These are phyloP conservation scores for Anhinga anhinga DNA, from an alignment of 2,113 vertebrate genomes.

Conservation along the genomic window DNA sequence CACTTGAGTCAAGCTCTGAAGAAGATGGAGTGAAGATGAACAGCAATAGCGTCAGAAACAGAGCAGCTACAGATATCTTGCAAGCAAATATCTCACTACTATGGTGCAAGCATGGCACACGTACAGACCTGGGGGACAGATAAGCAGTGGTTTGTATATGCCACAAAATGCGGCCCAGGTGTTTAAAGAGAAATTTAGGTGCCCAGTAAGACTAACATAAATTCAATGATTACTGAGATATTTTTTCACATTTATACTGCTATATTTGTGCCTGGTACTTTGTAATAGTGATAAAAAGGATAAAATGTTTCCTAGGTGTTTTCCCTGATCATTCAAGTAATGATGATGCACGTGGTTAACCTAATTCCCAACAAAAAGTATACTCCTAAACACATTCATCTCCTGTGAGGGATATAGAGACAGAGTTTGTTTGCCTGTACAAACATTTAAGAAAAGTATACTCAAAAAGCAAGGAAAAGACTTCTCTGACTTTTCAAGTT, in stretches of 20 bases:
- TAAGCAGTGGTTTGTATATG: background rate
- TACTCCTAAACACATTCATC: background rate
- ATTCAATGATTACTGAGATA: background rate
- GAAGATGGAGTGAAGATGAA: background rate
- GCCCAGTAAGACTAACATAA: background rate
- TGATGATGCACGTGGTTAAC: accelerated
- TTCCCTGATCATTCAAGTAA: background rate
- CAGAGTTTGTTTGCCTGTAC: background rate
- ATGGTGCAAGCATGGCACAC: accelerated
- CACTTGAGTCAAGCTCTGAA: background rate
- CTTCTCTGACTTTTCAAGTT: background rate
- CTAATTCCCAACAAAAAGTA: background rate
- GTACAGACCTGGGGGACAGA: background rate
- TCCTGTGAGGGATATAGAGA: background rate
- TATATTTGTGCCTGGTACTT: background rate
- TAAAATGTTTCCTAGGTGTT: background rate
- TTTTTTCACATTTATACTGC: background rate
- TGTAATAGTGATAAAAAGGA: background rate
- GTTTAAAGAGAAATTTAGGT: background rate
- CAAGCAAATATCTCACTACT: background rate
- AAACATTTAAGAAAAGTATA: background rate
- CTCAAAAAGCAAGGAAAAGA: background rate
- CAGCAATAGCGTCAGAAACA: background rate
- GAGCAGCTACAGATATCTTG: background rate
- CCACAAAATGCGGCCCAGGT: background rate